Percentiles rank a stretch among this genome's conserved stretches.
phyloP scores from a whole-genome alignment of 2,888 invertebrate genomes.

The Lycaena phlaeas region DNA sequence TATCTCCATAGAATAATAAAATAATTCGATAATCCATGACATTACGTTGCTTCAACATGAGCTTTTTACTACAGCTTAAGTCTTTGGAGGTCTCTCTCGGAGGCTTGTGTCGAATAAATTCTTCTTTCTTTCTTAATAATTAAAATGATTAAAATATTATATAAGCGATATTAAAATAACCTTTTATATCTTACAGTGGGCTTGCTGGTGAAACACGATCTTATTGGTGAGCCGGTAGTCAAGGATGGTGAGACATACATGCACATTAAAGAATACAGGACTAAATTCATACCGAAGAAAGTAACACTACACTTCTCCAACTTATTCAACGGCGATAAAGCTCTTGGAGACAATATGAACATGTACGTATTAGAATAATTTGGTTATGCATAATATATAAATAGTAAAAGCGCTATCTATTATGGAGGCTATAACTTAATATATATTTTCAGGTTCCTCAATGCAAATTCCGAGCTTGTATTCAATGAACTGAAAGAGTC shows the following conservation, averaged over 20 bases:
- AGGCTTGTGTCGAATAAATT: too few relatives aligned
- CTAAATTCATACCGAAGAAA: constrained; percentile 75
- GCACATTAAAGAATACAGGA: constrained; percentile 75
- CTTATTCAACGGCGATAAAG: constrained; percentile 76
- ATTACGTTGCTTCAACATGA: too few relatives aligned
- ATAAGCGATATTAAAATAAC: too few relatives aligned
- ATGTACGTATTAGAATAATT: too few relatives aligned
- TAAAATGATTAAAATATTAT: too few relatives aligned
- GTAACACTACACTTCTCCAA: constrained; percentile 77
- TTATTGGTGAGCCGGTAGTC: constrained; percentile 74
- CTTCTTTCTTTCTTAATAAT: too few relatives aligned
- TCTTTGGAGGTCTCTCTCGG: too few relatives aligned
- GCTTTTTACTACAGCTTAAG: too few relatives aligned
- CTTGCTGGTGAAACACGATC: constrained; percentile 75
- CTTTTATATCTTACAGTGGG: constrained; percentile 75
- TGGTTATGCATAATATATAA: not conserved
- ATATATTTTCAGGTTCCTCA: constrained; percentile 67
- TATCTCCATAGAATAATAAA: too few relatives aligned
- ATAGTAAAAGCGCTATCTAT: not conserved
- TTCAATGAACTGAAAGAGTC: constrained; percentile 78
- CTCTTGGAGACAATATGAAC: constrained; percentile 77
- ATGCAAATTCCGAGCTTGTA: constrained; percentile 77
- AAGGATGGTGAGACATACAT: constrained; percentile 77
- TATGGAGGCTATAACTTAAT: not conserved
- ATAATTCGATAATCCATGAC: too few relatives aligned